Conservation (phyloP, 2,888 invertebrate genomes). For the Agelastica alni region DNA sequence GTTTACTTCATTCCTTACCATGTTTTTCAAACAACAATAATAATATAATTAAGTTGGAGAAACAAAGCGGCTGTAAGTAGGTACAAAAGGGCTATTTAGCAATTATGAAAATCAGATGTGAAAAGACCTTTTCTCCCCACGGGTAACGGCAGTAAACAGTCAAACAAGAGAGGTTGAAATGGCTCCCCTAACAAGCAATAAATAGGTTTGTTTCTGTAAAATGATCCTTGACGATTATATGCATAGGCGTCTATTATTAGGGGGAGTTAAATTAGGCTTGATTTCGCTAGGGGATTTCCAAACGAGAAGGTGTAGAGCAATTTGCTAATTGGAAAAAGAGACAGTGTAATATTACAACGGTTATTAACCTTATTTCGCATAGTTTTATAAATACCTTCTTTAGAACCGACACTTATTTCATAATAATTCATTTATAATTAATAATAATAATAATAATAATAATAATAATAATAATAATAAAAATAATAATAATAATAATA, state of each 20-base stretch:
- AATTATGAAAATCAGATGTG: slow-evolving; percentile 45
- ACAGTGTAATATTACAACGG: no score
- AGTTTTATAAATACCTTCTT: no score
- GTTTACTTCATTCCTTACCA: no score
- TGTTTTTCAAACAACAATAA: slow-evolving; percentile 26
- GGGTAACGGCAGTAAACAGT: slow-evolving; percentile 39
- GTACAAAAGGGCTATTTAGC: slow-evolving; percentile 35
- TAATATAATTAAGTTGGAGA: slow-evolving; percentile 31
- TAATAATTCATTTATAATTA: no score
- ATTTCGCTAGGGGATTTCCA: no score
- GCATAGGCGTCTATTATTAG: slow-evolving; percentile 20
- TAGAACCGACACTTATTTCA: no score
- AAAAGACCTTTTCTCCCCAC: slow-evolving; percentile 30
- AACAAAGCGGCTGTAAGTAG: slow-evolving; percentile 33
- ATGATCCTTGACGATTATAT: slow-evolving; percentile 48
- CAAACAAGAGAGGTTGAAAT: slow-evolving; percentile 47
- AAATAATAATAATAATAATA: no score
- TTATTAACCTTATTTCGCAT: no score
- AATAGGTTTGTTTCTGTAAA: slow-evolving; percentile 48
- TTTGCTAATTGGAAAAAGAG: no score
- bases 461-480: no score
- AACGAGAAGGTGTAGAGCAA: not conserved
- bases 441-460: no score
- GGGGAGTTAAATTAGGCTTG: not conserved
- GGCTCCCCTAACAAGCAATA: slow-evolving; percentile 52